These are phyloP conservation scores for Aphrophora alni DNA, from an alignment of 2,888 invertebrate species.

Conservation along the genomic window DNA sequence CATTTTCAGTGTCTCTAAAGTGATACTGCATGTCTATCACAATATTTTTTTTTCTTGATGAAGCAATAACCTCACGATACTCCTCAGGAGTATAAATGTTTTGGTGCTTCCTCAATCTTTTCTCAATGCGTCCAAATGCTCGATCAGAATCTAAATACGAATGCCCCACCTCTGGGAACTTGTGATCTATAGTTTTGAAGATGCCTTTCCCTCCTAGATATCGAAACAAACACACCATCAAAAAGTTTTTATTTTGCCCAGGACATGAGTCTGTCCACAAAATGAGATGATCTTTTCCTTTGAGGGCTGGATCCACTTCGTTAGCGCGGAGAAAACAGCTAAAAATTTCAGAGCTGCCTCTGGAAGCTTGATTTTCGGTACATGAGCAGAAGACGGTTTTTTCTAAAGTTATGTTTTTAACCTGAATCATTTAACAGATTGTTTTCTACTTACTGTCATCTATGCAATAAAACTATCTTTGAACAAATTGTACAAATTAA, in stretches of 20 bases:
- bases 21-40: no score
- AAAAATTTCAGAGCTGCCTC: slow-evolving; percentile 38
- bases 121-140: slow-evolving; percentile 54
- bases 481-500: no score
- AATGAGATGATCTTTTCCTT: slow-evolving; percentile 48
- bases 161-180: slow-evolving; percentile 55
- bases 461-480: no score
- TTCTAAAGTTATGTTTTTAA: no score
- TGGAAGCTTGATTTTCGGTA: slow-evolving; percentile 42
- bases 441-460: no score
- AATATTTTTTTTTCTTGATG: no score
- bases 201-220: slow-evolving; percentile 47
- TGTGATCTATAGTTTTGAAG: slow-evolving; percentile 53
- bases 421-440: no score
- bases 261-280: slow-evolving; percentile 41
- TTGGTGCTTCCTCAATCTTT: no score
- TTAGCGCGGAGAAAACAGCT: slow-evolving; percentile 34
- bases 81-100: no score
- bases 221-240: slow-evolving; percentile 40
- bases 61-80: no score
- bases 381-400: slow-evolving; percentile 45
- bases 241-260: slow-evolving; percentile 42
- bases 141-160: slow-evolving; percentile 53
- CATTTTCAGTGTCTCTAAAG: no score
- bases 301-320: slow-evolving; percentile 23